A percentile compares a stretch with the other conserved stretches of the same genome.
These are phyloP conservation scores for Folsomia candida DNA, from an alignment of 2,888 invertebrate species.

Conservation along the genomic window DNA sequence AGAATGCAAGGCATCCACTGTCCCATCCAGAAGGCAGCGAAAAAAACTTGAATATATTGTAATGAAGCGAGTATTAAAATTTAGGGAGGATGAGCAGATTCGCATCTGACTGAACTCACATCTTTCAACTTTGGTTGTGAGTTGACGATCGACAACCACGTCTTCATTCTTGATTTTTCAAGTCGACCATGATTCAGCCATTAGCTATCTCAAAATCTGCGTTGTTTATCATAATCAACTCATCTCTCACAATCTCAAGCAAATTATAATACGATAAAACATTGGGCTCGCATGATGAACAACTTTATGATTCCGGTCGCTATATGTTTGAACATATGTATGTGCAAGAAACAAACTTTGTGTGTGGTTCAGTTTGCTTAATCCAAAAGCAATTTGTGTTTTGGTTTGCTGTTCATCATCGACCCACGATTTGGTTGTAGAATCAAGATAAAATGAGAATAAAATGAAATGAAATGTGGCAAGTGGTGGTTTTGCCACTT, in stretches of 20 bases:
- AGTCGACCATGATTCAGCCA: not conserved
- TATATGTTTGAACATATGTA: not conserved
- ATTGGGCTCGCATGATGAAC: not conserved
- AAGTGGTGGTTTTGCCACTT: conserved; percentile 42
- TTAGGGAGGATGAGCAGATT: too few species aligned
- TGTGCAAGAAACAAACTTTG: too few species aligned
- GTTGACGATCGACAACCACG: too few species aligned
- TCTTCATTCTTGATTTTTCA: too few species aligned
- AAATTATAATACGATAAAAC: not conserved
- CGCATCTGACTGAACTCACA: too few species aligned
- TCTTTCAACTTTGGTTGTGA: too few species aligned
- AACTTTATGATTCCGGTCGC: not conserved
- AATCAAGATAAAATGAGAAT: too few species aligned
- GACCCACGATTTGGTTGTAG: not conserved
- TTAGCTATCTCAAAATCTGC: not conserved
- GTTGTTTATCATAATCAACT: not conserved
- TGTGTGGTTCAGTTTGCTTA: not conserved
- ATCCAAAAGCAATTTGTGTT: not conserved
- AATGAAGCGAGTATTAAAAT: too few species aligned
- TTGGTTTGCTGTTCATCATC: too few species aligned
- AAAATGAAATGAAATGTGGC: conserved; percentile 27
- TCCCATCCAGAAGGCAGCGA: too few species aligned
- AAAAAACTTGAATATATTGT: too few species aligned
- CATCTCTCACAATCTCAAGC: not conserved
- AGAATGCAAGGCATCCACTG: too few species aligned